A percentile compares a stretch with the other conserved stretches of the same genome.
phyloP scores from a whole-genome alignment of 2,113 vertebrate genomes.

The Microtus ochrogaster region DNA sequence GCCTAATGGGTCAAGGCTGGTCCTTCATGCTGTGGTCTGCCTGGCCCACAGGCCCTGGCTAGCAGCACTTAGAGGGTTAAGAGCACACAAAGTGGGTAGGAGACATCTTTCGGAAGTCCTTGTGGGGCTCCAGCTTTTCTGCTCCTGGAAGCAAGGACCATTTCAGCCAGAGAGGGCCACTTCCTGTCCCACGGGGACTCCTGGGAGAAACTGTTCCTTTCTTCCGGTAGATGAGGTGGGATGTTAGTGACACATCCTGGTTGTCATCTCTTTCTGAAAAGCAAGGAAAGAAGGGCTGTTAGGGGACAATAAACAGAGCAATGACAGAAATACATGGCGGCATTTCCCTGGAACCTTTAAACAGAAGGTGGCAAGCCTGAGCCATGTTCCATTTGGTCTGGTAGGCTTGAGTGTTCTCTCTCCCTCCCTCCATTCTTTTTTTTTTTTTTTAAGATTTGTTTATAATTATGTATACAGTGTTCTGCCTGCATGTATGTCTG shows the following conservation, averaged over 20 bases:
- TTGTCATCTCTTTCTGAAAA: conserved; percentile 92
- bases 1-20: not conserved
- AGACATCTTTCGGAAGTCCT: conserved; percentile 54
- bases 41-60: conserved; percentile 24
- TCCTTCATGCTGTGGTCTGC: not conserved
- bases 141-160: conserved; percentile 37
- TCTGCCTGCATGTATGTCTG: too few relatives aligned
- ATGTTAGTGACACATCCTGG: conserved; percentile 89
- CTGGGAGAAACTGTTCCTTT: conserved; percentile 59
- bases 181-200: conserved; percentile 21
- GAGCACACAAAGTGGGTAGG: conserved; percentile 53
- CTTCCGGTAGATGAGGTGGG: conserved; percentile 51
- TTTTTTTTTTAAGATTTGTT: too few relatives aligned
- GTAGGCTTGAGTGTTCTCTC: not conserved
- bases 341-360: not conserved
- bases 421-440: too few relatives aligned
- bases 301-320: conserved; percentile 47
- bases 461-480: too few relatives aligned
- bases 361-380: not conserved
- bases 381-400: not conserved
- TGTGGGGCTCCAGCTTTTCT: conserved; percentile 23
- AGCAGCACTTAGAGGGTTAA: conserved; percentile 83
- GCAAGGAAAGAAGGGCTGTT: conserved; percentile 70
- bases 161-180: not conserved
- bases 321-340: not conserved